These are phyloP conservation scores for Lethenteron reissneri DNA, from an alignment of 2,113 vertebrate species.

Conservation along the genomic window DNA sequence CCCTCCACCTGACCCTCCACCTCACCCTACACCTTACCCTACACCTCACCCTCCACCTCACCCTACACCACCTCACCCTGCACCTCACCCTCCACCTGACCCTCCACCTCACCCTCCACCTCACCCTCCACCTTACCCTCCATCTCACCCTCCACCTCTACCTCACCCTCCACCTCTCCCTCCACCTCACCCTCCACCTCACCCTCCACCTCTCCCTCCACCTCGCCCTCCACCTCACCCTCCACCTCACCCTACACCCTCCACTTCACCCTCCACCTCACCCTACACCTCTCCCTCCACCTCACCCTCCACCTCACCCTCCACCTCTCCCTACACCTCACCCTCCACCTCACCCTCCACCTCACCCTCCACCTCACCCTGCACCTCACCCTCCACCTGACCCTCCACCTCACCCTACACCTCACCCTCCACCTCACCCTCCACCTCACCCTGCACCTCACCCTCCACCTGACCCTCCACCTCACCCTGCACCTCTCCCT, in stretches of 20 bases:
- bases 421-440: neutral
- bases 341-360: neutral
- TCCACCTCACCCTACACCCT: neutral
- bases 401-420: neutral
- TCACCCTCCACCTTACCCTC: neutral
- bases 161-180: neutral
- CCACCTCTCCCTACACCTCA: neutral
- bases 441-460: neutral
- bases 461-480: neutral
- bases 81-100: too few relatives aligned
- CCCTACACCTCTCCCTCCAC: neutral
- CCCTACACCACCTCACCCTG: neutral
- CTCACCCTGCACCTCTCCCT: neutral
- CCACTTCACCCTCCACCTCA: neutral
- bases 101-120: neutral
- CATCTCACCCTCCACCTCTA: neutral
- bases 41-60: too few relatives aligned
- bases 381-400: neutral
- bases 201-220: neutral
- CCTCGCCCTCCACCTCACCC: neutral
- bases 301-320: neutral
- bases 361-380: neutral
- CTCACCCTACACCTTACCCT: too few relatives aligned
- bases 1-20: too few relatives aligned
- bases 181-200: neutral